phyloP scores from a whole-genome alignment of 1,140 invertebrate species.

The Anastrepha ludens region DNA sequence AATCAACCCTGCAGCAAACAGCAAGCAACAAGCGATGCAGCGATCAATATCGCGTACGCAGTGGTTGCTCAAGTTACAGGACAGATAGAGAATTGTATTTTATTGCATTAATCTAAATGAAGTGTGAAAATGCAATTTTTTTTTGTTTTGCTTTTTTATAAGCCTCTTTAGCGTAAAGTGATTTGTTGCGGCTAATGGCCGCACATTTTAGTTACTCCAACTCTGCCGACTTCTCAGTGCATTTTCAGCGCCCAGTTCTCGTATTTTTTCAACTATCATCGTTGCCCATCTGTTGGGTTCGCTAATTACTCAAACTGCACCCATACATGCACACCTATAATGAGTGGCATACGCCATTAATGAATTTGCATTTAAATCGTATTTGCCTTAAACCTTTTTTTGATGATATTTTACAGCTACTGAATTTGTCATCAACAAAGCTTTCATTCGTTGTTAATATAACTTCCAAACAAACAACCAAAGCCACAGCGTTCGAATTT shows the following conservation, averaged over 20 bases:
- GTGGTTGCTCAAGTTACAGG: too few relatives aligned
- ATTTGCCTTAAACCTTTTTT: not conserved
- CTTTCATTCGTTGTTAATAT: conserved; percentile 7
- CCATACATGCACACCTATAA: not conserved
- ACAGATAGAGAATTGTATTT: too few relatives aligned
- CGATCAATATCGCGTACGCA: not conserved
- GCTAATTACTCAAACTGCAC: too few relatives aligned
- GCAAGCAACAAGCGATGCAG: not conserved
- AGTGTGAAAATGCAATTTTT: not conserved
- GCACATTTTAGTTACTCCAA: not conserved
- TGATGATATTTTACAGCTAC: not conserved
- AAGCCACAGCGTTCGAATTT: not conserved
- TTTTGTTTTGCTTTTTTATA: too few relatives aligned
- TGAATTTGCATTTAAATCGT: not conserved
- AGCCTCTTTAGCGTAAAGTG: not conserved
- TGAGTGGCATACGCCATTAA: not conserved
- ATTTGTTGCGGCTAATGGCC: conserved; percentile 6
- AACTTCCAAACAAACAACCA: not conserved
- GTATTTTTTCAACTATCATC: not conserved
- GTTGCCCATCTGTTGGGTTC: not conserved
- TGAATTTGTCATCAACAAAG: conserved; percentile 9
- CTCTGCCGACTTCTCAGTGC: not conserved
- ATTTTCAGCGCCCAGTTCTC: not conserved
- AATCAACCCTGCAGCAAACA: conserved; percentile 1
- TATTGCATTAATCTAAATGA: not conserved